Base-by-base conservation (phyloP, 2,113 vertebrate species). In the Elanus axillaris region DNA sequence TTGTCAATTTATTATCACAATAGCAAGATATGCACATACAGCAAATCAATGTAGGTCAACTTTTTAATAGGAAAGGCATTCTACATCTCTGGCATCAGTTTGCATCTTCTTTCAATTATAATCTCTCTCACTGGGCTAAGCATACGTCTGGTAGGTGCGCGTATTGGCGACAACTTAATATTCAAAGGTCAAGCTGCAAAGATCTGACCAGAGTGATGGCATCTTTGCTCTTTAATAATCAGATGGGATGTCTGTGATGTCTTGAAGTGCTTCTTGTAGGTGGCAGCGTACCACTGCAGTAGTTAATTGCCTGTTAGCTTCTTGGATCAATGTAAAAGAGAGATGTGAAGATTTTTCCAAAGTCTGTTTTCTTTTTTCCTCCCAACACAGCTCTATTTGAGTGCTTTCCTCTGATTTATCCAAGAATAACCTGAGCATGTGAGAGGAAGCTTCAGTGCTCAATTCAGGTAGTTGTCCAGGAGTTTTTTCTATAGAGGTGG, bases 261-360 rank as follows among this genome's bases (percentile, higher is more conserved):
- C 94, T 94, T 87, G 74, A 94, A 95, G 92, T 74, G 88, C 56
- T 92, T 71, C 69, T 96, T 95, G 83, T 88, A 97, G 95, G 95
- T 92, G 94, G 95, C 89, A 84, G 81, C 69, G 85, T 88, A 88
- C 96, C 79, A 82, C 87, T 86, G 87, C 80, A 87, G 94, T 77
- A 90, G 82, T 90, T 97, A 96, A 97, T 97, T 96, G 94, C 88
- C 93, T 91, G 83, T 96, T 94, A 94, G 84, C 87, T 97, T 87
- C 87, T 95, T 94, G 89, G 88, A 94, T 96, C 94, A 96, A 86
- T 93, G 92, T 84, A 76, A 93, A 84, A 93, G 56, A 94, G 63
- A 97, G 85, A 97, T 95, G 80, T 90, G 94, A 94, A 93, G 79
- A 74, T 91, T 91, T 97, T 96, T 85, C 95, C 88, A 64, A 69